Conservation (phyloP, 2,888 invertebrate species). For the Leucophenga maculata region DNA sequence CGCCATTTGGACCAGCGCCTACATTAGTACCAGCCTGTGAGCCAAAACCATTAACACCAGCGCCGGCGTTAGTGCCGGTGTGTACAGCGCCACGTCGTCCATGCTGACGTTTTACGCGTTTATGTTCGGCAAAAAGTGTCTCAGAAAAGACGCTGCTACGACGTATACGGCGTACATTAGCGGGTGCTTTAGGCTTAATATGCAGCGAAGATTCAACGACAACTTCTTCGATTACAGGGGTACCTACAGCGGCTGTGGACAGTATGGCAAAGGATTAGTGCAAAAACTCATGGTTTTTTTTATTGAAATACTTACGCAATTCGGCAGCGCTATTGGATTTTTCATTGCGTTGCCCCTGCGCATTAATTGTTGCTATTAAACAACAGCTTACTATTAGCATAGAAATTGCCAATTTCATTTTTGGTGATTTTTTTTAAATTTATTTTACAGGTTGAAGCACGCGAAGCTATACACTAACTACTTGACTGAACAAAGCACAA, state of each 20-base stretch:
- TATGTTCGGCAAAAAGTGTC: constrained; percentile 47
- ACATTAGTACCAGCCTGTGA: constrained; percentile 49
- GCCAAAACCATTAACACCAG: constrained; percentile 37
- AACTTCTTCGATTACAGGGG: constrained; percentile 72
- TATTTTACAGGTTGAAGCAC: background rate
- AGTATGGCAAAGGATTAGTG: constrained; percentile 19
- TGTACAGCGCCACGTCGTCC: constrained; percentile 24
- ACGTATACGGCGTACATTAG: constrained; percentile 49
- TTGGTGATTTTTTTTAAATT: background rate
- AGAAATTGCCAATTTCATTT: constrained; percentile 52
- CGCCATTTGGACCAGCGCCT: constrained; percentile 49
- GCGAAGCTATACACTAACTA: background rate
- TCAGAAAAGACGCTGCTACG: constrained; percentile 36
- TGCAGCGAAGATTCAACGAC: constrained; percentile 73
- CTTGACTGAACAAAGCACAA: constrained; percentile 8
- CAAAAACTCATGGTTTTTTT: background rate
- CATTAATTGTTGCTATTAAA: constrained; percentile 40
- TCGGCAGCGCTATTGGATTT: constrained; percentile 47
- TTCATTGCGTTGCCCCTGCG: constrained; percentile 58
- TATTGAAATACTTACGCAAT: constrained; percentile 55
- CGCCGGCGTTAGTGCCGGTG: constrained; percentile 42
- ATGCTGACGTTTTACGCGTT: constrained; percentile 59
- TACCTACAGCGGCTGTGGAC: constrained; percentile 55
- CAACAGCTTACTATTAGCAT: constrained; percentile 48
- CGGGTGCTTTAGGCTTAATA: constrained; percentile 70